phyloP scores from a whole-genome alignment of 2,888 invertebrate species.

The Venusia cambrica region DNA sequence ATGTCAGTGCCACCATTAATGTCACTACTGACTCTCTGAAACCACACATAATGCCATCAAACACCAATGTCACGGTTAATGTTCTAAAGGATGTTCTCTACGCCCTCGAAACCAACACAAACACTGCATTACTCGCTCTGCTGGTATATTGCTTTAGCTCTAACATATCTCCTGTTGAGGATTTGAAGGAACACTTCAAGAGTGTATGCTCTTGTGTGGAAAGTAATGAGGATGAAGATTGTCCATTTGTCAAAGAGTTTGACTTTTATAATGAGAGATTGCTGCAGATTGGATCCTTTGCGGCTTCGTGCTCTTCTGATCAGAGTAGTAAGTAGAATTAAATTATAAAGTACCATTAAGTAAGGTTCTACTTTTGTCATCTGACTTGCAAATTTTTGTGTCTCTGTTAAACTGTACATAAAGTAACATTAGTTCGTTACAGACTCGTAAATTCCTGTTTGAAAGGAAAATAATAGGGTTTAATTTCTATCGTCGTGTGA shows the following conservation, averaged over 20 bases:
- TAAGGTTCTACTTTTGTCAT: too few relatives aligned
- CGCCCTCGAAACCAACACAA: constrained; percentile 83
- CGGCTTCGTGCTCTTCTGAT: constrained; percentile 81
- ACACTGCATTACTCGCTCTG: constrained; percentile 82
- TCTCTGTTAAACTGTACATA: too few relatives aligned
- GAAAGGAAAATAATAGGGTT: too few relatives aligned
- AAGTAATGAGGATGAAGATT: constrained; percentile 61
- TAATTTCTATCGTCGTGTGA: too few relatives aligned
- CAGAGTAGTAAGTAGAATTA: constrained; percentile 58
- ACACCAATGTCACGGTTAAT: constrained; percentile 79
- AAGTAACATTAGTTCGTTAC: too few relatives aligned
- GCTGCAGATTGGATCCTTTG: constrained; percentile 85
- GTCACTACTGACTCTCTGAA: constrained; percentile 53
- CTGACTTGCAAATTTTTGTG: too few relatives aligned
- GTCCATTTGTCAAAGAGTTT: constrained; percentile 80
- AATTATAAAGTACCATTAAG: too few relatives aligned
- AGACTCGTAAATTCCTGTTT: too few relatives aligned
- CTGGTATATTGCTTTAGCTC: constrained; percentile 66
- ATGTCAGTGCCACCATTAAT: constrained; percentile 71
- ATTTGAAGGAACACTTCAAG: constrained; percentile 54
- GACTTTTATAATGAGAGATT: constrained; percentile 85
- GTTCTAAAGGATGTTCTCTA: constrained; percentile 83
- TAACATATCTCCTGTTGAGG: constrained; percentile 48
- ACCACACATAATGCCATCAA: constrained; percentile 65
- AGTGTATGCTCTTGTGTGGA: constrained; percentile 43